Percentiles rank a stretch among this genome's conserved stretches.
Evolutionary conservation across 1,140 invertebrate genomes (phyloP).

Genomic region (Ooceraea biroi): DNA sequence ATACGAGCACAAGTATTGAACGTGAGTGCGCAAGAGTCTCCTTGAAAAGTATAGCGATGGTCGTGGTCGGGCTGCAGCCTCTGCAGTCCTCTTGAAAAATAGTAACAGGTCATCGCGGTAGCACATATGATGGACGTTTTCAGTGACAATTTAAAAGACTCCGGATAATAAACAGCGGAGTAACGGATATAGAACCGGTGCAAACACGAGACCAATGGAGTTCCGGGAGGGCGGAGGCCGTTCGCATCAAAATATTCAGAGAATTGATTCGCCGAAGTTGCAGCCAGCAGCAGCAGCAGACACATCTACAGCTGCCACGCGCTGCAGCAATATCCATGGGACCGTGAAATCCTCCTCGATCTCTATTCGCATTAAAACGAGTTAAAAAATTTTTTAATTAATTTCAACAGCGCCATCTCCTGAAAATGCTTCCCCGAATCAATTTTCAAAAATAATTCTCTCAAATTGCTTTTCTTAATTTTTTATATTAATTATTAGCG

Average conservation of each 20-base stretch:
- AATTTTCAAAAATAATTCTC: too few relatives aligned
- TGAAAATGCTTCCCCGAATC: too few relatives aligned
- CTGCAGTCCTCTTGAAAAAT: slow-evolving; percentile 62
- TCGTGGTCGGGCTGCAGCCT: slow-evolving; percentile 2
- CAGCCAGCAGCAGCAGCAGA: slow-evolving; percentile 64
- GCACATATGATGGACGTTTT: slow-evolving; percentile 81
- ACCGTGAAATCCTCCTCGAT: too few relatives aligned
- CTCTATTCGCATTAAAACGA: too few relatives aligned
- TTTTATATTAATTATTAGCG: too few relatives aligned
- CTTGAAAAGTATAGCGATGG: slow-evolving; percentile 41
- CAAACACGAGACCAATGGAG: slow-evolving; percentile 70
- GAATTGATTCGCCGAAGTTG: slow-evolving; percentile 76
- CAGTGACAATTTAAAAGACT: slow-evolving; percentile 75
- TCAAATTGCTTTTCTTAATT: too few relatives aligned
- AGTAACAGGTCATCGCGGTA: slow-evolving; percentile 72
- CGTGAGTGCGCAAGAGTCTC: not conserved
- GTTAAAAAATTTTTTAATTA: too few relatives aligned
- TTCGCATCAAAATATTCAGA: slow-evolving; percentile 79
- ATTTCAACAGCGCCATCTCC: too few relatives aligned
- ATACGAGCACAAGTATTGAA: too few relatives aligned
- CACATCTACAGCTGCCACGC: slow-evolving; percentile 54
- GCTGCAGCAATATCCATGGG: too few relatives aligned
- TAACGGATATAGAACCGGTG: slow-evolving; percentile 75
- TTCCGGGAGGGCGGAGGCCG: slow-evolving; percentile 72
- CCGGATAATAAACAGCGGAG: slow-evolving; percentile 56